Base-by-base conservation (phyloP, 2,888 invertebrate species). In the Tridacna crocea region DNA sequence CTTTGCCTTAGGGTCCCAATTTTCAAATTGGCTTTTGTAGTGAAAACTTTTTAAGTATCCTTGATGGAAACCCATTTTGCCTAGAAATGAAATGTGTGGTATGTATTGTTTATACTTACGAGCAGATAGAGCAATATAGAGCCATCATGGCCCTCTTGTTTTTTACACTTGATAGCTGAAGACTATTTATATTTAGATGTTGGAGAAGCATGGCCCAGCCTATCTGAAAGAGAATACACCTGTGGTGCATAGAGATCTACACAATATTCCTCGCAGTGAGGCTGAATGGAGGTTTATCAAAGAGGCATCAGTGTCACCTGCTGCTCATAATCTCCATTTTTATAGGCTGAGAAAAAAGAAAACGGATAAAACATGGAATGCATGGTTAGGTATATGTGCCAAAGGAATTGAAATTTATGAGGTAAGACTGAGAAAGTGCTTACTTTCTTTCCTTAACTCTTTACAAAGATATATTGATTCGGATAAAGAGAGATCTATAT, bases 341-440 rank as follows among this genome's bases (percentile, higher is more conserved):
- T 98, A 97, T 94, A 96, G 97, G 83, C 96, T 99, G 70, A 91
- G 94, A 83, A 93, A 94, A 88, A 93, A 93, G 89, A 95, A 95
- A 90, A 93, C 93, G 96, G 98, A 93, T 96, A 97, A 90, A 75
- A 92, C 93, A 48, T 94, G 94, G 88, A 94, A 95, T 80, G 97
- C 98, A 24, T 97, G 98, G 96, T 96, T 99, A 88, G 97, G 98
- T 77, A 97, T 99, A 80, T 98, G 98, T 93, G 97, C 98, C 70
- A 97, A 97, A 93, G 99, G 99, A 76, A 96, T 99, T 82, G 97
- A 98, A 95, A 97, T 99, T 88, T 96, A 97, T 93, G 96, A 96
- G 95, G 96, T 95, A 89, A 75, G 89, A 17, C n/a, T 36, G 8
- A 36, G 36, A 36, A 36, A 36, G 2, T 8, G 8, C 8, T 36